Conservation (phyloP, 2,113 vertebrate species). For the Harpagus bidentatus region DNA sequence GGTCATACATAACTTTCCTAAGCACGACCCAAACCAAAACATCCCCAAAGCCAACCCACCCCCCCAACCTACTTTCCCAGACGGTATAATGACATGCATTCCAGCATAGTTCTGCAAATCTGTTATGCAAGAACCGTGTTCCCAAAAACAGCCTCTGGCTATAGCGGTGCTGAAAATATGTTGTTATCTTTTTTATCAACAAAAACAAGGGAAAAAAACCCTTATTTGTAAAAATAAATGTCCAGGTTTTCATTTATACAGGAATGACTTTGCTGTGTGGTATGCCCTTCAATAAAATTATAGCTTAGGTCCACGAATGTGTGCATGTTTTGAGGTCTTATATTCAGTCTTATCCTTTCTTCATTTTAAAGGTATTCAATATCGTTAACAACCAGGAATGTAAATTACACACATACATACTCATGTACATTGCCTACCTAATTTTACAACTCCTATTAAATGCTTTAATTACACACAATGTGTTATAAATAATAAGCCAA, state of each 20-base stretch:
- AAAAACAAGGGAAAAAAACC: background rate
- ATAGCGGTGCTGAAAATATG: slow-evolving; percentile 35
- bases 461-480: slow-evolving; percentile 47
- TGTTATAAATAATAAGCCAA: slow-evolving; percentile 51
- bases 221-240: slow-evolving; percentile 61
- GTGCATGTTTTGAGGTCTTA: slow-evolving; percentile 24
- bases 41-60: background rate
- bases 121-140: background rate
- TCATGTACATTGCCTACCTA: background rate
- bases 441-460: slow-evolving; percentile 44
- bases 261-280: slow-evolving; percentile 42
- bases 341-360: slow-evolving; percentile 2
- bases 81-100: slow-evolving; percentile 36
- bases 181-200: slow-evolving; percentile 15
- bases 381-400: background rate
- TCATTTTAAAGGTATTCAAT: slow-evolving; percentile 43
- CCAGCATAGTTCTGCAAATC: slow-evolving; percentile 24
- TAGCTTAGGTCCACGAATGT: slow-evolving; percentile 31
- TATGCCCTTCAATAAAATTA: slow-evolving; percentile 62
- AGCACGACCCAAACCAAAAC: background rate
- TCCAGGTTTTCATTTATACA: slow-evolving; percentile 65
- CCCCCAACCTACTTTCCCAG: background rate
- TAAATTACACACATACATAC: slow-evolving; percentile 32
- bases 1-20: background rate
- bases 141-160: slow-evolving; percentile 50